Conservation (phyloP, 53 echinoderm and acorn worm species). For the Holothuria leucospilota region DNA sequence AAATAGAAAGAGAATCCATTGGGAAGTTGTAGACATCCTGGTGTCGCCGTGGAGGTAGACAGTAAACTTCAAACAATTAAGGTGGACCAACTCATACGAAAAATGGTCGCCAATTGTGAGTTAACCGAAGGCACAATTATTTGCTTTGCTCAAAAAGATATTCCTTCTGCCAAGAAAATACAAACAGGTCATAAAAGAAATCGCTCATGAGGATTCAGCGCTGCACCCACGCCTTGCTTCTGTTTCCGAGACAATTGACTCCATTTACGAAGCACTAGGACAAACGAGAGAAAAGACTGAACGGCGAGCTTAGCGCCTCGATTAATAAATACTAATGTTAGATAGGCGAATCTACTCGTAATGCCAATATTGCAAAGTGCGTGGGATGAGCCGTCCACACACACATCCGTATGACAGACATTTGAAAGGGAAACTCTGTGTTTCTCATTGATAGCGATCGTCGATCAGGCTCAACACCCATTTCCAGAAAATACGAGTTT, state of each 20-base stretch:
- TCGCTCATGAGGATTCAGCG: constrained; percentile 9
- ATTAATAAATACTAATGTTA: constrained; percentile 41
- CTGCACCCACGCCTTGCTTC: constrained; percentile 24
- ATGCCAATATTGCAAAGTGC: constrained; percentile 36
- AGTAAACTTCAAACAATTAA: too few relatives aligned
- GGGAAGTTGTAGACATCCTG: constrained; percentile 31
- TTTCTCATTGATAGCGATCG: too few relatives aligned
- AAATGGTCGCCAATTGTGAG: too few relatives aligned
- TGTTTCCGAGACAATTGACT: constrained; percentile 30
- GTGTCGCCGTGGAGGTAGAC: not conserved
- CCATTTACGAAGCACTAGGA: constrained; percentile 35
- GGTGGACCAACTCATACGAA: too few relatives aligned
- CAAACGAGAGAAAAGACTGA: constrained; percentile 38
- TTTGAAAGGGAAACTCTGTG: not conserved
- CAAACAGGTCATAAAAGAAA: not conserved
- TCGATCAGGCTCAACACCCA: too few relatives aligned
- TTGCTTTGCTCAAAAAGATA: not conserved
- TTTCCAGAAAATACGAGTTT: too few relatives aligned
- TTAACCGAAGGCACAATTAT: too few relatives aligned
- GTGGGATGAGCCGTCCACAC: constrained; percentile 29
- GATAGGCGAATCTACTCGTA: constrained; percentile 29
- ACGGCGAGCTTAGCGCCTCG: constrained; percentile 24
- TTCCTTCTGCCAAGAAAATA: constrained; percentile 14
- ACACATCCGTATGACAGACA: constrained; percentile 17
- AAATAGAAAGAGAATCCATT: constrained; percentile 28